phyloP scores from a whole-genome alignment of 2,797 vertebrate genomes.

The Momotus momota region DNA sequence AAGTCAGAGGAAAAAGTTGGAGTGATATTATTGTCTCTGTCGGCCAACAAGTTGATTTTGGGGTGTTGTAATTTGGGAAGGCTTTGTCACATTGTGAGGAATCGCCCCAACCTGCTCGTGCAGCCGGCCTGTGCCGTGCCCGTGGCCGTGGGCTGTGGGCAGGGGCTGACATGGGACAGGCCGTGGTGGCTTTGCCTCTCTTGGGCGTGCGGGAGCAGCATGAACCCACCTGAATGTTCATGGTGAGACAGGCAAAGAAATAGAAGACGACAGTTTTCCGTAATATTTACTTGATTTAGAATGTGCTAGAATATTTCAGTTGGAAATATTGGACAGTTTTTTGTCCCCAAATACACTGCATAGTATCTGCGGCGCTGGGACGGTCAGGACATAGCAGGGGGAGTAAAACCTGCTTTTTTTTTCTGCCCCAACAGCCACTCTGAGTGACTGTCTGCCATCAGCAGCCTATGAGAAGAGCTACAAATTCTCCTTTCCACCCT shows the following conservation, averaged over 20 bases:
- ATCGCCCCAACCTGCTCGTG: fast-evolving
- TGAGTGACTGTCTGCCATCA: neutral
- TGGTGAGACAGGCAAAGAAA: neutral
- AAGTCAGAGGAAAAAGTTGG: neutral
- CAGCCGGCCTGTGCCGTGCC: neutral
- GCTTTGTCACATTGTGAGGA: neutral
- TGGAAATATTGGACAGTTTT: neutral
- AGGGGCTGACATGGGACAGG: neutral
- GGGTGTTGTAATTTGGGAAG: neutral
- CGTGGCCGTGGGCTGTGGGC: neutral
- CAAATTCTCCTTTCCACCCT: neutral
- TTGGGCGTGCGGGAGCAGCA: neutral
- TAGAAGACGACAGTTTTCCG: neutral
- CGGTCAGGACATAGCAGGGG: neutral
- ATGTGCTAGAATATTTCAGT: neutral
- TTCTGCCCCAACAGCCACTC: neutral
- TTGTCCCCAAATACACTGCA: fast-evolving
- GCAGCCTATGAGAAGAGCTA: neutral
- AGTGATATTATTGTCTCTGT: neutral
- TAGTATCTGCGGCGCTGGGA: neutral
- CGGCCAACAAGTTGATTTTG: neutral
- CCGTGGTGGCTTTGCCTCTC: neutral
- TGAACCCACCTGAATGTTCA: neutral
- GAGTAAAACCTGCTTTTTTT: fast-evolving
- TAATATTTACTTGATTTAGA: neutral